Evolutionary conservation across 2,797 vertebrate species (phyloP).

Genomic region (Dromococcyx pavoninus): DNA sequence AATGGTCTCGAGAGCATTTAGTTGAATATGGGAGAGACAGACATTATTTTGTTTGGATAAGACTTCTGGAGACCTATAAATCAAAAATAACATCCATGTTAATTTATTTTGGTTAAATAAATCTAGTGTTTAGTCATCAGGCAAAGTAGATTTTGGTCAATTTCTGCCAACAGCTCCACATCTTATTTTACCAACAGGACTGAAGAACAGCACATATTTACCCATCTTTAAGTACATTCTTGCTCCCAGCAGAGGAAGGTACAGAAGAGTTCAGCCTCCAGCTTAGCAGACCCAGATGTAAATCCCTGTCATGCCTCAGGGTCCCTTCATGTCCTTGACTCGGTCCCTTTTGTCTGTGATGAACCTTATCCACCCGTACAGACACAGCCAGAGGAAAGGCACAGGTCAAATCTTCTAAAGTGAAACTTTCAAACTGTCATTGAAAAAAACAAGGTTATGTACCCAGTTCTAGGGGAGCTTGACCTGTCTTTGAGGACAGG

Average conservation of each 20-base stretch:
- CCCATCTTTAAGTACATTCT: not conserved
- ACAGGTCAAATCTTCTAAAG: not conserved
- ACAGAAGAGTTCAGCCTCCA: not conserved
- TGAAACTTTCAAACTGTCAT: not conserved
- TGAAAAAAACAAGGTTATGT: not conserved
- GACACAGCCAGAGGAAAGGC: not conserved
- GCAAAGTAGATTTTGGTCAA: not conserved
- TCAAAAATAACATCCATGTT: not conserved
- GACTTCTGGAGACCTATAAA: not conserved
- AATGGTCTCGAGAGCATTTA: not conserved
- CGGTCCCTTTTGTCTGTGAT: not conserved
- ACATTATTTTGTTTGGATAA: not conserved
- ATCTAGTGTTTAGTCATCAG: not conserved
- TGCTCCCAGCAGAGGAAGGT: not conserved
- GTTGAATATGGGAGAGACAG: not conserved
- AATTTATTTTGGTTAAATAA: not conserved
- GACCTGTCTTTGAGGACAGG: not conserved
- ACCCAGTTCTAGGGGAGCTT: accelerated
- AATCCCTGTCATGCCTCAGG: not conserved
- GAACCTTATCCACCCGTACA: not conserved
- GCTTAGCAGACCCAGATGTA: not conserved
- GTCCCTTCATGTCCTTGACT: not conserved
- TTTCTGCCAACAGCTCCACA: not conserved
- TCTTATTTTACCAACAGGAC: not conserved
- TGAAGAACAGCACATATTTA: not conserved